Evolutionary conservation across 2,888 invertebrate species (phyloP).

Genomic region (Chironomus tentans): DNA sequence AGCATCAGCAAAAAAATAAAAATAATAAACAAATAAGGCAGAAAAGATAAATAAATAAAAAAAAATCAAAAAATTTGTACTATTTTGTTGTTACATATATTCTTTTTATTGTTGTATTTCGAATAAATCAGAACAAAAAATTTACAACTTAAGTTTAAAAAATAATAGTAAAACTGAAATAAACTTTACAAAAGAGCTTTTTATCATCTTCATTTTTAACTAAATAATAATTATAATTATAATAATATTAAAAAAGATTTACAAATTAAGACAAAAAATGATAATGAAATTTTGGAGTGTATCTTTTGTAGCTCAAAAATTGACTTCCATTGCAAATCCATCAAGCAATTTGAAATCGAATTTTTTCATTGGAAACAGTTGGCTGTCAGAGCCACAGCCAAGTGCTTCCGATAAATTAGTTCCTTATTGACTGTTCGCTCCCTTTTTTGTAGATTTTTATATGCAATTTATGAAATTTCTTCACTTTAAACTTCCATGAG

Average conservation of each 20-base stretch:
- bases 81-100: slow-evolving; percentile 14
- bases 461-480: background rate
- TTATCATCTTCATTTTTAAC: background rate
- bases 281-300: slow-evolving; percentile 4
- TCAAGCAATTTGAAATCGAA: background rate
- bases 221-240: background rate
- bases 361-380: too few relatives aligned
- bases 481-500: background rate
- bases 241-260: background rate
- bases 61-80: background rate
- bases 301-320: background rate
- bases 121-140: slow-evolving; percentile 19
- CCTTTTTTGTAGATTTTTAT: background rate
- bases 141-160: slow-evolving; percentile 11
- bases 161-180: background rate
- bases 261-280: slow-evolving; percentile 1
- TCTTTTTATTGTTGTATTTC: slow-evolving; percentile 13
- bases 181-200: background rate
- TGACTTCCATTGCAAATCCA: slow-evolving; percentile 5
- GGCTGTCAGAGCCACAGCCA: background rate
- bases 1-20: too few relatives aligned
- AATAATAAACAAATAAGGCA: too few relatives aligned
- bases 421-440: background rate
- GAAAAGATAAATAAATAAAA: background rate
- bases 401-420: too few relatives aligned